Percentiles rank a stretch among this genome's conserved stretches.
Evolutionary conservation across 2,113 vertebrate genomes (phyloP).

Genomic region (Bungarus multicinctus): DNA sequence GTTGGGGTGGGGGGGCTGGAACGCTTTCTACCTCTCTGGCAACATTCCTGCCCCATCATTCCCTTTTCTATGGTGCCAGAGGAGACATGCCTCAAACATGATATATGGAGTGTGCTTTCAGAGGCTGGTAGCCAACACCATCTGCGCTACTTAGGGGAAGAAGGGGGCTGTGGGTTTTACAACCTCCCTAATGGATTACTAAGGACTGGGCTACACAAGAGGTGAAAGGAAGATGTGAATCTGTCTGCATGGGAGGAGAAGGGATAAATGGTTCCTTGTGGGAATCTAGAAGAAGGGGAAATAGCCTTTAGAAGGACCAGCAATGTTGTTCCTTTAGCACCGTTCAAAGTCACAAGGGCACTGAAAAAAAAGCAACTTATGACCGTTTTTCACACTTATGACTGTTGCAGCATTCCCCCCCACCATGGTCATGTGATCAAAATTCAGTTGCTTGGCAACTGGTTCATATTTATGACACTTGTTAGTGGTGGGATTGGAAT

Average conservation of each 20-base stretch:
- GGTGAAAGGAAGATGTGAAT: background rate
- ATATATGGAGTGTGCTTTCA: background rate
- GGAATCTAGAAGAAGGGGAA: background rate
- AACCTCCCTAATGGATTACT: background rate
- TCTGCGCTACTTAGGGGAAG: background rate
- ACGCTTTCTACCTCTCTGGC: no score
- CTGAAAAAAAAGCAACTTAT: no score
- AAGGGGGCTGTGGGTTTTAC: background rate
- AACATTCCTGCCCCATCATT: background rate
- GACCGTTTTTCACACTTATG: no score
- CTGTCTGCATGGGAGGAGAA: background rate
- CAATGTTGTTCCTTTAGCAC: no score
- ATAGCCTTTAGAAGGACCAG: no score
- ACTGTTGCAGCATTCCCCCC: no score
- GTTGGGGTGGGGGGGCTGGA: no score
- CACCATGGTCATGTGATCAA: no score
- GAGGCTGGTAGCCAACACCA: background rate
- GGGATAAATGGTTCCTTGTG: background rate
- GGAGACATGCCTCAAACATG: background rate
- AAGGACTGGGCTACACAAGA: background rate
- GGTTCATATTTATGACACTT: no score
- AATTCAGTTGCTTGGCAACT: no score
- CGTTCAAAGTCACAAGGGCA: no score
- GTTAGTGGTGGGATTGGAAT: no score
- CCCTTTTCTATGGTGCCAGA: background rate